These are phyloP conservation scores for Miichthys miiuy DNA, from an alignment of 2,797 vertebrate genomes.

Conservation along the genomic window DNA sequence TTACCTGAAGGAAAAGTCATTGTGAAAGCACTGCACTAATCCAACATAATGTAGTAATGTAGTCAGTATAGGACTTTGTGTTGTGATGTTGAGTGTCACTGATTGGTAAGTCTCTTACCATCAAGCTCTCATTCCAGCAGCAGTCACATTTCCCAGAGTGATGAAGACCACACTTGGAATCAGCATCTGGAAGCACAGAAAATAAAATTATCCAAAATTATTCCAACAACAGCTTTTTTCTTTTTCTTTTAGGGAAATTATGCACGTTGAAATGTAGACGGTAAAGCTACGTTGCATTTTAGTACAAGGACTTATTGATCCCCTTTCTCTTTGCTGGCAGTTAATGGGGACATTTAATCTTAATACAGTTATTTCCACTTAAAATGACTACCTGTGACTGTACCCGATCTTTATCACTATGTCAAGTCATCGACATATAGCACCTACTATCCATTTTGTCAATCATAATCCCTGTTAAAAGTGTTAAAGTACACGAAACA, in stretches of 20 bases:
- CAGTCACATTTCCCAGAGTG: constrained; percentile 87
- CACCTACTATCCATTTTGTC: neutral
- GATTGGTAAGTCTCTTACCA: constrained; percentile 76
- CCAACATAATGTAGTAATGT: too few species aligned
- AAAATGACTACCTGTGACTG: neutral
- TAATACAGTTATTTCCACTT: neutral
- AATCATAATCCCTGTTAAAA: neutral
- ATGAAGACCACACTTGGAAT: constrained; percentile 89
- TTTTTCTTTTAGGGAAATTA: neutral
- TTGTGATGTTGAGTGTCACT: neutral
- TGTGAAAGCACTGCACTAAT: neutral
- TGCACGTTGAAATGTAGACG: neutral
- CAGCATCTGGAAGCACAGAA: constrained; percentile 86
- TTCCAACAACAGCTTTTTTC: too few species aligned
- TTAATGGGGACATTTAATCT: neutral
- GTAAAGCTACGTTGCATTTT: neutral
- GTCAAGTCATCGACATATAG: neutral
- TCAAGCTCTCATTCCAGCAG: constrained; percentile 88
- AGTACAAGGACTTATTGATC: neutral
- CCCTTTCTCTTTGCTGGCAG: neutral
- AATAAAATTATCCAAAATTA: neutral
- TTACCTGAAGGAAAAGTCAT: too few species aligned
- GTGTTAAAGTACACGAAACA: neutral
- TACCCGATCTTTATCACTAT: neutral
- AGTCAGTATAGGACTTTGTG: neutral